phyloP scores from a whole-genome alignment of 1,140 invertebrate species.

The Zophobas morio region DNA sequence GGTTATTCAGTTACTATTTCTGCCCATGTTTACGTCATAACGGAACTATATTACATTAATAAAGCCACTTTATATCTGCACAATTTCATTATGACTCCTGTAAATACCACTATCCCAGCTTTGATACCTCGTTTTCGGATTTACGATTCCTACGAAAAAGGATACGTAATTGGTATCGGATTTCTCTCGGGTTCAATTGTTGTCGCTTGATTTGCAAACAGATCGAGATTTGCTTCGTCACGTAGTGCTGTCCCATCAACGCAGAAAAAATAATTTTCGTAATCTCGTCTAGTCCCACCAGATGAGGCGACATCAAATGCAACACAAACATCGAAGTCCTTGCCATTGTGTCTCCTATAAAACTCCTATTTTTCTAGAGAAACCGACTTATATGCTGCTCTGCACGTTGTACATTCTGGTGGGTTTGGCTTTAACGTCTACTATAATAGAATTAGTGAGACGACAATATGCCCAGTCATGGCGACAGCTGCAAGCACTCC shows the following conservation, averaged over 20 bases:
- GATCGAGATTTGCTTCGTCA: background rate
- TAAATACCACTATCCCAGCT: background rate
- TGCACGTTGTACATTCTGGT: conserved; percentile 95
- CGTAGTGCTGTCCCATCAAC: background rate
- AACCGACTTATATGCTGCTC: conserved; percentile 89
- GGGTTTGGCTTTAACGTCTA: conserved; percentile 93
- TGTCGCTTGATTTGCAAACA: background rate
- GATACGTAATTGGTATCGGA: background rate
- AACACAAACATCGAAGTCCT: conserved; percentile 4
- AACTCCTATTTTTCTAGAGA: conserved; percentile 72
- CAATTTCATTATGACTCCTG: conserved; percentile 13
- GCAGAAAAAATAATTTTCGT: background rate
- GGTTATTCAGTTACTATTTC: background rate
- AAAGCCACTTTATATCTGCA: conserved; percentile 9
- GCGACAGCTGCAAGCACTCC: conserved; percentile 83
- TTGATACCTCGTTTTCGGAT: conserved; percentile 8
- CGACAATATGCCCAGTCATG: conserved; percentile 89
- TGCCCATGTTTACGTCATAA: conserved; percentile 26
- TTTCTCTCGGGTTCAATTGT: conserved; percentile 15
- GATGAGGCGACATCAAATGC: conserved; percentile 2
- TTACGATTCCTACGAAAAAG: conserved; percentile 15
- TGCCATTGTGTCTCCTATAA: conserved; percentile 2
- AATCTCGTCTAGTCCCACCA: background rate
- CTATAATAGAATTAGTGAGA: conserved; percentile 92
- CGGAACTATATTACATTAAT: conserved; percentile 7